Evolutionary conservation across 2,888 invertebrate genomes (phyloP), one percentile per base, ranked within the genome.

Genomic region (Argyresthia goedartella): DNA sequence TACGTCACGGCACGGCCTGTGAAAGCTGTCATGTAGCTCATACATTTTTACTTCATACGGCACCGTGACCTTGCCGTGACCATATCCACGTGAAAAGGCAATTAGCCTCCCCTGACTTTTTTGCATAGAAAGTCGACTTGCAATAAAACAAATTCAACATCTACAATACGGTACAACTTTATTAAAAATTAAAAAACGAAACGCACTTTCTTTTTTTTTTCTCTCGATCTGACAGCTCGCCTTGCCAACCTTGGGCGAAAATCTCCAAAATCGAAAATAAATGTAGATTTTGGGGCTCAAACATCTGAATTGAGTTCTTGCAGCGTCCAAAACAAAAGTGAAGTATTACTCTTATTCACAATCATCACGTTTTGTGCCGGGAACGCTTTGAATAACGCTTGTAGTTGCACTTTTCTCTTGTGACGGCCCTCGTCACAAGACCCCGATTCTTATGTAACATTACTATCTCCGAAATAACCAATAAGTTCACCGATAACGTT

Each of bases 391-490:
- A 69, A 65, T 76, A 82, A 75, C 73, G 72, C 73, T 76, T 72
- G 58, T 4, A 67, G 66, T 54, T 64, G 59, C 51, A 57, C 13
- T 68, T 69, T 67, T 67, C 65, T 59, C 65, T 65, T 54, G 55
- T 65, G 61, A 41, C 49, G 58, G 66, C 35, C 54, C 59, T 72
- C 81, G 84, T 82, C 85, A 85, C 81, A 76, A 73, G 80, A 76
- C 68, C 68, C 60, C 58, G 57, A n/a, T n/a, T 71, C 85, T 85
- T 85, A 85, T 84, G 84, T 85, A 85, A 85, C 78, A 75, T 71
- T 74, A 76, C 67, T 74, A 68, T 71, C 68, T 66, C 71, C 73
- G 73, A 79, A 77, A 72, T 75, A 73, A 70, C 69, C 63, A 61
- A 73, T 65, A 63, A 63, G 60, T 65, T 66, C 61, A 67, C 69